Evolutionary conservation across 1,140 invertebrate species (phyloP), one percentile per base, ranked within the genome.

Genomic region (Antheraea pernyi): DNA sequence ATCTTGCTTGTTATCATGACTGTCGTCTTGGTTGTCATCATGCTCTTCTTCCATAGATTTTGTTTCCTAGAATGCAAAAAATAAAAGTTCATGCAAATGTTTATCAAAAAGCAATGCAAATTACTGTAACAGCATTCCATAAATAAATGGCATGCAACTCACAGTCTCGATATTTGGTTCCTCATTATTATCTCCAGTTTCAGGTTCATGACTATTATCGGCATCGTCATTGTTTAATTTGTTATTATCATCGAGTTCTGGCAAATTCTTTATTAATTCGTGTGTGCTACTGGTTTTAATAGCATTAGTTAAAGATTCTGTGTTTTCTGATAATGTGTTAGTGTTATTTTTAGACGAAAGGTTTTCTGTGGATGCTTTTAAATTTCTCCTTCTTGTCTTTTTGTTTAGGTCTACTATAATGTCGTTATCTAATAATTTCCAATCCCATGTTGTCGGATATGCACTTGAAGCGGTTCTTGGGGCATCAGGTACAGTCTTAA

Each of bases 401-500:
- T 92, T 92, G 73, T 82, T 88, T 65, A 89, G 71, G 75, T 92
- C 89, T 39, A 80, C 74, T 76, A 86, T 84, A 66, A 90, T 88
- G 8, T 93, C 92, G 0, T 86, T 85, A 66, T 94, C 93, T 64
- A 96, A 83, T 65, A 95, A 91, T 78, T 94, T 93, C 97, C 96
- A 97, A 73, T 97, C 96, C 94, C 95, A 96, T 46, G 93, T 93
- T 58, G 93, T 86, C 16, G 95, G 95, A 76, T 95, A 95, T 10
- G 94, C 93, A 53, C 93, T 94, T 42, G 94, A 95, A 1, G 96
- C 94, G 22, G 95, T 95, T 75, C 97, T 93, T 9, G 97, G 97
- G 37, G 96, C 96, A 59, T 97, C 96, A 7, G 97, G 97, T 73
- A 97, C 87, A 48, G 94, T 93, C 63, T 94, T 93, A n/a, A 97